Percentiles rank a stretch among this genome's conserved stretches.
Conservation (phyloP, 2,888 invertebrate genomes). For the Watsonalla binaria region DNA sequence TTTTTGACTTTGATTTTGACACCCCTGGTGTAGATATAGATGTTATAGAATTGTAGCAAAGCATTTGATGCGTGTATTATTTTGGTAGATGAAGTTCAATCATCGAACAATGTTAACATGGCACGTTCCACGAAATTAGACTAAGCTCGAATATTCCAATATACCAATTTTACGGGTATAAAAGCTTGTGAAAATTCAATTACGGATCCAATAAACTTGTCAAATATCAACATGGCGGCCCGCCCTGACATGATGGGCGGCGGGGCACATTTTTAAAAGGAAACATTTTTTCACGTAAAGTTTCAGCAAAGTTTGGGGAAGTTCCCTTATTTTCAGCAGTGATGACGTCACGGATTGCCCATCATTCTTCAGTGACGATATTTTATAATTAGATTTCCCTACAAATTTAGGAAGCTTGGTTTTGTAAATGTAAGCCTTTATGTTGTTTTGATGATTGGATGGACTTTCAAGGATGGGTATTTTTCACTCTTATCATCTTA, state of each 20-base stretch:
- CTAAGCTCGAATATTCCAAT: slow-evolving; percentile 26
- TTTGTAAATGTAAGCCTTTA: too few relatives aligned
- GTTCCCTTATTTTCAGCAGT: slow-evolving; percentile 12
- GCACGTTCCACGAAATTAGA: slow-evolving; percentile 19
- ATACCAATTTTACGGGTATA: slow-evolving; percentile 46
- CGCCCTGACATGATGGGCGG: slow-evolving; percentile 22
- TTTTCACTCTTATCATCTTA: too few relatives aligned
- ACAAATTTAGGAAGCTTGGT: not conserved
- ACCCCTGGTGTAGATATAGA: too few relatives aligned
- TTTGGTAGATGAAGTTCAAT: not conserved
- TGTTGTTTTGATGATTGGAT: too few relatives aligned
- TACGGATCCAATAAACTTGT: slow-evolving; percentile 63
- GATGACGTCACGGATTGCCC: not conserved
- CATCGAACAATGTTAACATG: not conserved
- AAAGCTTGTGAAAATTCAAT: slow-evolving; percentile 60
- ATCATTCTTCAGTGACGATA: slow-evolving; percentile 25
- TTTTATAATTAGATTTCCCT: slow-evolving; percentile 45
- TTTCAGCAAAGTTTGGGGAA: slow-evolving; percentile 14
- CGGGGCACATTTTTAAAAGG: slow-evolving; percentile 24
- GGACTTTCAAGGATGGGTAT: too few relatives aligned
- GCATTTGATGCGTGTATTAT: not conserved
- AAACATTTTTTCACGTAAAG: slow-evolving; percentile 21
- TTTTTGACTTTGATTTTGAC: too few relatives aligned
- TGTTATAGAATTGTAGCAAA: not conserved
- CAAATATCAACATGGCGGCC: slow-evolving; percentile 52